Percentiles rank a stretch among this genome's conserved stretches.
Evolutionary conservation across 2,888 invertebrate species (phyloP).

Genomic region (Ernsta delagoae): DNA sequence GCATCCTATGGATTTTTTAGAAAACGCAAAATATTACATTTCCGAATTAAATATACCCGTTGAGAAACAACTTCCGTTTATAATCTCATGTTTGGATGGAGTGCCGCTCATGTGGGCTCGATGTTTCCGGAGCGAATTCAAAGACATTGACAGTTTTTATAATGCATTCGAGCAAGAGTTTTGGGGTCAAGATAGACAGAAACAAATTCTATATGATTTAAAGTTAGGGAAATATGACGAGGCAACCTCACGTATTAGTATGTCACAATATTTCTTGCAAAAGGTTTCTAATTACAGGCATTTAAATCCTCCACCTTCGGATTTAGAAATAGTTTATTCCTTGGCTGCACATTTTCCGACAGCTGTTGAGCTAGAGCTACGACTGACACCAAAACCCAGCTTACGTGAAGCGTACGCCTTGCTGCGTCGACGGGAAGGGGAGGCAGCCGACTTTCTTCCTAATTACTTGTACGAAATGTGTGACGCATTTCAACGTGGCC

Average conservation of each 20-base stretch:
- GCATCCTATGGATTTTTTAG: constrained; percentile 79
- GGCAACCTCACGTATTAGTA: constrained; percentile 62
- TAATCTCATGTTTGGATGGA: constrained; percentile 76
- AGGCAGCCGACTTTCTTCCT: constrained; percentile 72
- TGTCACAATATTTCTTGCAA: constrained; percentile 79
- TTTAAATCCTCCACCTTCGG: constrained; percentile 75
- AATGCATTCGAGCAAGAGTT: constrained; percentile 76
- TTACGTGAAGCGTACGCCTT: constrained; percentile 76
- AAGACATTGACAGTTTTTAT: constrained; percentile 66
- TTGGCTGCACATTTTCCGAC: constrained; percentile 78
- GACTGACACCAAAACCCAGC: constrained; percentile 76
- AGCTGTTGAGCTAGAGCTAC: constrained; percentile 75
- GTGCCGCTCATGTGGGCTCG: constrained; percentile 79
- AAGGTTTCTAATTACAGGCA: constrained; percentile 79
- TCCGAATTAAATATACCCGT: constrained; percentile 69
- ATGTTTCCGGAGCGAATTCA: constrained; percentile 73
- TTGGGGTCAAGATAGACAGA: constrained; percentile 77
- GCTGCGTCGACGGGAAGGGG: constrained; percentile 76
- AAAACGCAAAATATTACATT: constrained; percentile 72
- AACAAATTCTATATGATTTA: constrained; percentile 75
- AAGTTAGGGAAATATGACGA: constrained; percentile 78
- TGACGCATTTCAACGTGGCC: constrained; percentile 75
- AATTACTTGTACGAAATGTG: constrained; percentile 82
- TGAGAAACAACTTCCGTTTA: constrained; percentile 73
- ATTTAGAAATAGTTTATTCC: constrained; percentile 78